phyloP scores from a whole-genome alignment of 2,797 vertebrate species.

The Podargus strigoides region DNA sequence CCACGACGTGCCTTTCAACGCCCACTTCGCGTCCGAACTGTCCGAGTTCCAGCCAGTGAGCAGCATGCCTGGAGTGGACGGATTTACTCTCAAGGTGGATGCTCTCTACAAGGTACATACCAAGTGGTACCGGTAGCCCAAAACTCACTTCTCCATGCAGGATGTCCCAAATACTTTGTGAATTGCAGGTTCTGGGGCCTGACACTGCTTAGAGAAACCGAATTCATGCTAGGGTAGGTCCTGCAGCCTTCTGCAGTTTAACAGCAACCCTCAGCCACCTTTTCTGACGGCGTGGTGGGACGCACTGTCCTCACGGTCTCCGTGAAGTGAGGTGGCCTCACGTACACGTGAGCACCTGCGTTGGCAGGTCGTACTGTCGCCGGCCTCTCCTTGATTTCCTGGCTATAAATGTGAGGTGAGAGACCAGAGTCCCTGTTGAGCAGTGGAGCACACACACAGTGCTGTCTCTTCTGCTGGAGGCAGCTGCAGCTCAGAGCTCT shows the following conservation, averaged over 20 bases:
- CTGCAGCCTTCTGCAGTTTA: not conserved
- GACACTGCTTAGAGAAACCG: not conserved
- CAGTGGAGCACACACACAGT: too few species aligned
- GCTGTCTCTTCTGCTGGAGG: too few species aligned
- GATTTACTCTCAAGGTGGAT: slow-evolving; percentile 95
- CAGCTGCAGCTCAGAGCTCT: too few species aligned
- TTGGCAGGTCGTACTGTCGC: too few species aligned
- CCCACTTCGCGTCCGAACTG: slow-evolving; percentile 87
- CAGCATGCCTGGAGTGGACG: slow-evolving; percentile 90
- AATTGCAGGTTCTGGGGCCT: not conserved
- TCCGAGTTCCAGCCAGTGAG: slow-evolving; percentile 82
- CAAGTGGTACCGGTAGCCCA: fast-evolving
- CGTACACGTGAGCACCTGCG: too few species aligned
- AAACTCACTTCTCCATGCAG: not conserved
- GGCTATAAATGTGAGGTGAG: too few species aligned
- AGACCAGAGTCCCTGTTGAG: too few species aligned
- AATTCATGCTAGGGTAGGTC: not conserved
- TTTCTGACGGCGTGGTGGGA: too few species aligned
- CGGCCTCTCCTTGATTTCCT: too few species aligned
- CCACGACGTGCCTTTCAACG: slow-evolving; percentile 95
- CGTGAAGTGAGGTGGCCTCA: too few species aligned
- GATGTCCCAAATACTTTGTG: not conserved
- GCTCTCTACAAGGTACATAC: slow-evolving; percentile 90
- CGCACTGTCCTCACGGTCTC: too few species aligned
- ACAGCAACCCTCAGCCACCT: too few species aligned